Conservation (phyloP, 2,113 vertebrate species). For the Archilochus colubris region DNA sequence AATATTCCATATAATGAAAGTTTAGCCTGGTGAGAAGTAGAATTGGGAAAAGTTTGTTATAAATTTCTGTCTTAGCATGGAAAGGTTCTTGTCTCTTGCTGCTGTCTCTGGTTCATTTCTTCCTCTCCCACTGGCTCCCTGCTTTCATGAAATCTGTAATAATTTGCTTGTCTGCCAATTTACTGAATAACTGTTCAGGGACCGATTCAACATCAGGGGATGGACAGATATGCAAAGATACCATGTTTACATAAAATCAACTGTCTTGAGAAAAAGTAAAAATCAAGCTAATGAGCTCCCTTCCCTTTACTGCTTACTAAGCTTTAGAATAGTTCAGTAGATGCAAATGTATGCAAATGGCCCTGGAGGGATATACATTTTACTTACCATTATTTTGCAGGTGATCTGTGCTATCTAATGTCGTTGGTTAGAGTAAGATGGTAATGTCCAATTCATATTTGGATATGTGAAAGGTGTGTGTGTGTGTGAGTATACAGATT, state of each 20-base stretch:
- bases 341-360: not conserved
- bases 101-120: not conserved
- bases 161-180: not conserved
- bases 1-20: not conserved
- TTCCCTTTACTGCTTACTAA: not conserved
- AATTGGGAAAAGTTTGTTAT: not conserved
- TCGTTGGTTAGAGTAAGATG: not conserved
- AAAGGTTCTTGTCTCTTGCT: not conserved
- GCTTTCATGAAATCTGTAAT: not conserved
- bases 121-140: not conserved
- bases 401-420: not conserved
- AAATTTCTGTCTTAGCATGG: not conserved
- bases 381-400: not conserved
- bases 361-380: not conserved
- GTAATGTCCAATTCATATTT: not conserved
- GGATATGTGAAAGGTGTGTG: not conserved
- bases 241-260: not conserved
- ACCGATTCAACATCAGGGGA: not conserved
- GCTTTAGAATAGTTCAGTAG: not conserved
- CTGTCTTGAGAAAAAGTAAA: not conserved
- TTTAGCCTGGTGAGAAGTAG: not conserved
- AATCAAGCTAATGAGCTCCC: not conserved
- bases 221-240: not conserved
- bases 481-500: not conserved
- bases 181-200: not conserved